Evolutionary conservation across 2,797 vertebrate genomes (phyloP).

Genomic region (Malurus splendens): DNA sequence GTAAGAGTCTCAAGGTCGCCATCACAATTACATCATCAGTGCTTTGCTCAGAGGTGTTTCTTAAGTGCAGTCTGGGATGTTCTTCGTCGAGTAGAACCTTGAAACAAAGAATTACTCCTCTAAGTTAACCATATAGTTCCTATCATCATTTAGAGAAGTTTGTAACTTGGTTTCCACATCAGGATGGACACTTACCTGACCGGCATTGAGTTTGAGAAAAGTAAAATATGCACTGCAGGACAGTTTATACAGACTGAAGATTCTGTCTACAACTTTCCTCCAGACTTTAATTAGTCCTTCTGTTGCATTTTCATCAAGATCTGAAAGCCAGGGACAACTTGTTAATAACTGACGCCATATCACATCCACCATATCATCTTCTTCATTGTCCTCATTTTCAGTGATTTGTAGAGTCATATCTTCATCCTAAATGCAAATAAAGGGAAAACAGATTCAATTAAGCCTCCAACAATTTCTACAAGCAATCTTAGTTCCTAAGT

Average conservation of each 20-base stretch:
- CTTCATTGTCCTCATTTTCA: slow-evolving; percentile 88
- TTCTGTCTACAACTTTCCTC: slow-evolving; percentile 91
- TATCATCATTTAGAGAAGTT: background rate
- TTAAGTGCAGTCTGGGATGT: slow-evolving; percentile 84
- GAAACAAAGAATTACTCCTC: background rate
- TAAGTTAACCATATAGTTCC: background rate
- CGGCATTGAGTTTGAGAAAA: slow-evolving; percentile 95
- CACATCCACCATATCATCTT: slow-evolving; percentile 95
- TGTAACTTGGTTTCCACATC: background rate
- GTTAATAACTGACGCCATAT: slow-evolving; percentile 90
- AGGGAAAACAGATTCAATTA: background rate
- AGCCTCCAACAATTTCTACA: background rate
- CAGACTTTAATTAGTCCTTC: slow-evolving; percentile 93
- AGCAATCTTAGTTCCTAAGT: background rate
- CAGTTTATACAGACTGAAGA: slow-evolving; percentile 94
- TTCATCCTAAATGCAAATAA: slow-evolving; percentile 82
- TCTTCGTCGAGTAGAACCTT: slow-evolving; percentile 89
- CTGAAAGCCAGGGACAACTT: slow-evolving; percentile 90
- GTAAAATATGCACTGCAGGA: slow-evolving; percentile 97
- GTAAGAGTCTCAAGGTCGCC: slow-evolving; percentile 90
- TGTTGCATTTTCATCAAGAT: slow-evolving; percentile 84
- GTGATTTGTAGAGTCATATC: slow-evolving; percentile 92
- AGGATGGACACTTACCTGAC: slow-evolving; percentile 72
- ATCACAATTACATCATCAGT: slow-evolving; percentile 96
- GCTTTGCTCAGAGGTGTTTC: slow-evolving; percentile 84